Percentiles rank a stretch among this genome's conserved stretches.
These are phyloP conservation scores for Cephus pygmeus DNA, from an alignment of 2,888 invertebrate genomes.

Conservation along the genomic window DNA sequence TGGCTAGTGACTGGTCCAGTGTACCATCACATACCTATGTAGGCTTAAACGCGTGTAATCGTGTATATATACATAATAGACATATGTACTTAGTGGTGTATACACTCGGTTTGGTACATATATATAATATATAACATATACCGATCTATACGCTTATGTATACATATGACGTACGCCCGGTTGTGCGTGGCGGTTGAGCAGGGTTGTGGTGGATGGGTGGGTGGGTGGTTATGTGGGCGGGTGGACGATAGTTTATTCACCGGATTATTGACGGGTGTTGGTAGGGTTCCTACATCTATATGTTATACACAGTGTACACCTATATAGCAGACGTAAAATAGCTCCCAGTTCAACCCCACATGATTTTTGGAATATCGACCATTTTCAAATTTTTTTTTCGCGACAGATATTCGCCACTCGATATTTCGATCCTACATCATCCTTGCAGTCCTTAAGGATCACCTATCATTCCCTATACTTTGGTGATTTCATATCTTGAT, in stretches of 20 bases:
- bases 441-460: background rate
- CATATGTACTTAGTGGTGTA: background rate
- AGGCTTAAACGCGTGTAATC: background rate
- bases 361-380: conserved; percentile 50
- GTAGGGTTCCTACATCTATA: conserved; percentile 32
- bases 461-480: background rate
- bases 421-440: background rate
- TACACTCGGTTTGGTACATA: background rate
- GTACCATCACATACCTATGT: background rate
- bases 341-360: conserved; percentile 56
- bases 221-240: conserved; percentile 49
- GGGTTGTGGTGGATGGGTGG: conserved; percentile 53
- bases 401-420: conserved; percentile 31
- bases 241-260: conserved; percentile 64
- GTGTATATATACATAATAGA: background rate
- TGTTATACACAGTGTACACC: conserved; percentile 15
- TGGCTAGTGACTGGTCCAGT: background rate
- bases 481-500: background rate
- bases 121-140: background rate
- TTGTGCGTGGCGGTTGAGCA: conserved; percentile 47
- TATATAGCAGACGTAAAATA: conserved; percentile 59
- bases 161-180: conserved; percentile 17
- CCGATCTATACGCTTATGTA: background rate
- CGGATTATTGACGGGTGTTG: conserved; percentile 65
- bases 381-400: conserved; percentile 47